Evolutionary conservation across 2,888 invertebrate genomes (phyloP).

Genomic region (Noctuana brunneofusca): DNA sequence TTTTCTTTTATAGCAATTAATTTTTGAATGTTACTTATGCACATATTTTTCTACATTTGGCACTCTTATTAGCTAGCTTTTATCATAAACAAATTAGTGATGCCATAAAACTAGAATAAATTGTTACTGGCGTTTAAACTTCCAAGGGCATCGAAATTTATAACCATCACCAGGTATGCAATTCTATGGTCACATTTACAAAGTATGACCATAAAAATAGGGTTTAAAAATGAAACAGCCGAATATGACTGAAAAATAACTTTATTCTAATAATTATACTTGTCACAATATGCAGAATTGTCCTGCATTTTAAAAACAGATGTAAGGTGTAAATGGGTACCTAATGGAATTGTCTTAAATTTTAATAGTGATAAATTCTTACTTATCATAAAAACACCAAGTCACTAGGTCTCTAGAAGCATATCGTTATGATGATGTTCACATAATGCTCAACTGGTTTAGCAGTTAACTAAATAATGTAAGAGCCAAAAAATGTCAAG

Average conservation of each 20-base stretch:
- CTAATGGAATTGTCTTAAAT: slow-evolving; percentile 71
- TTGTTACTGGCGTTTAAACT: too few relatives aligned
- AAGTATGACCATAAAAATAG: background rate
- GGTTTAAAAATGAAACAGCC: slow-evolving; percentile 60
- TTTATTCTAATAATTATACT: slow-evolving; percentile 79
- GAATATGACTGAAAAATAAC: slow-evolving; percentile 76
- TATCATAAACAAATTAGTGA: too few relatives aligned
- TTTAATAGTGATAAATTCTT: slow-evolving; percentile 62
- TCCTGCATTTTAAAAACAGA: slow-evolving; percentile 68
- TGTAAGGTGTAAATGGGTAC: slow-evolving; percentile 59
- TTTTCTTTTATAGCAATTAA: too few relatives aligned
- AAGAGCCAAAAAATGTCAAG: slow-evolving; percentile 12
- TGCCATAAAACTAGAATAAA: too few relatives aligned
- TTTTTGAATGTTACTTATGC: too few relatives aligned
- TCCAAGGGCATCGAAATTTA: too few relatives aligned
- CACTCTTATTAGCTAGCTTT: too few relatives aligned
- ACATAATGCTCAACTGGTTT: slow-evolving; percentile 46
- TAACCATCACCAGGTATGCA: too few relatives aligned
- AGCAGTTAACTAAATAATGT: background rate
- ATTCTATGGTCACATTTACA: background rate
- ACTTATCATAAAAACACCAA: slow-evolving; percentile 65
- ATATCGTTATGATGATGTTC: slow-evolving; percentile 46
- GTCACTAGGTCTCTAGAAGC: slow-evolving; percentile 63
- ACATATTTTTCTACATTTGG: too few relatives aligned
- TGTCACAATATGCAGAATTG: slow-evolving; percentile 72